Conservation (phyloP, 2,888 invertebrate species). For the Hyposoter didymator region DNA sequence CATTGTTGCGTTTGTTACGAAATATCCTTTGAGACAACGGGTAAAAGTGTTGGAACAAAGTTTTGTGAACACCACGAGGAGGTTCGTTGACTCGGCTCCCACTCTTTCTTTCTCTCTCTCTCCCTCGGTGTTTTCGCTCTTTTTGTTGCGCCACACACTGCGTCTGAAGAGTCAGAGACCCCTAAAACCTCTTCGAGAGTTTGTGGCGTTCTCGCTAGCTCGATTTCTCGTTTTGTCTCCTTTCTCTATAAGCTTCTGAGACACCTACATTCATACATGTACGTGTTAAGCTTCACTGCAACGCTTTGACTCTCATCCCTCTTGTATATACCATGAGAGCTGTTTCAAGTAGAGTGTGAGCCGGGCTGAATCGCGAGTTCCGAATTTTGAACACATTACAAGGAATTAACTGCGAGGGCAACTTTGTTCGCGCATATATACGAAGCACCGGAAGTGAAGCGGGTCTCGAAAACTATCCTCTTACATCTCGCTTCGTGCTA, state of each 20-base stretch:
- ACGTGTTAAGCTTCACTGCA: conserved; percentile 50
- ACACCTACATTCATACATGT: conserved; percentile 30
- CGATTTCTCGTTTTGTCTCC: conserved; percentile 43
- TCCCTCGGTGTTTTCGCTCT: conserved; percentile 8
- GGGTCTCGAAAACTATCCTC: neutral
- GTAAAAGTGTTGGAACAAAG: conserved; percentile 55
- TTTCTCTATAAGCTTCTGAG: conserved; percentile 35
- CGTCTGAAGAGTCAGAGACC: conserved; percentile 26
- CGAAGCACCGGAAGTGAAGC: neutral
- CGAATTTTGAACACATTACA: conserved; percentile 78
- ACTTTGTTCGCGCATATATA: conserved; percentile 67
- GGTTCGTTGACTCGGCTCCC: conserved; percentile 23
- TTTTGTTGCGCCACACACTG: conserved; percentile 39
- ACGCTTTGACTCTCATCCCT: conserved; percentile 6
- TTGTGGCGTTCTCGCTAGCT: conserved; percentile 41
- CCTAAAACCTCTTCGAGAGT: conserved; percentile 44
- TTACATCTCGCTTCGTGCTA: neutral
- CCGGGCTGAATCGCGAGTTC: conserved; percentile 74
- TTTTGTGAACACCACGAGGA: conserved; percentile 41
- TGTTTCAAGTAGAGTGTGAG: conserved; percentile 26
- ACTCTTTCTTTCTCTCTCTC: conserved; percentile 12
- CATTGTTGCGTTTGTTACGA: conserved; percentile 31
- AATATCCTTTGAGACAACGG: conserved; percentile 44
- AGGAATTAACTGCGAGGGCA: conserved; percentile 74
- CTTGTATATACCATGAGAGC: conserved; percentile 3